phyloP scores from a whole-genome alignment of 2,797 vertebrate species.

The Synanceia verrucosa region DNA sequence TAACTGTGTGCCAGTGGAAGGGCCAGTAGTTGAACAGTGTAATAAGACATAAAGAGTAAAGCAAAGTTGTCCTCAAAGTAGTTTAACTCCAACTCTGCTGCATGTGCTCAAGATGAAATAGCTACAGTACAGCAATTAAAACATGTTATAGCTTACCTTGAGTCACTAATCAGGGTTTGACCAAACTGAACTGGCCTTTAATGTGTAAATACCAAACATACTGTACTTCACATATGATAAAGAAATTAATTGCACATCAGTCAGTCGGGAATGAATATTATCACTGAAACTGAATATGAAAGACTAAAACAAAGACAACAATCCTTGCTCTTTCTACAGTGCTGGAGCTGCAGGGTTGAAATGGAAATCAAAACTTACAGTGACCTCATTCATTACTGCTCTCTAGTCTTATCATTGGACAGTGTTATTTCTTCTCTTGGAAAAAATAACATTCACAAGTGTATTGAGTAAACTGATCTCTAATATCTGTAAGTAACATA shows the following conservation, averaged over 20 bases:
- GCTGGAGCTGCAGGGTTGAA: slow-evolving; percentile 36
- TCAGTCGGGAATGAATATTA: slow-evolving; percentile 13
- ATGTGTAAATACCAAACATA: slow-evolving; percentile 21
- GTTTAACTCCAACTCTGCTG: slow-evolving; percentile 28
- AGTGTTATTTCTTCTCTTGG: slow-evolving; percentile 50
- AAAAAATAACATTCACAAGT: slow-evolving; percentile 76
- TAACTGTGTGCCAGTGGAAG: slow-evolving; percentile 33
- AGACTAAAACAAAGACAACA: slow-evolving; percentile 16
- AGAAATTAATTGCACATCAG: slow-evolving; percentile 37
- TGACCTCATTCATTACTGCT: slow-evolving; percentile 15
- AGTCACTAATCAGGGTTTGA: slow-evolving; percentile 18
- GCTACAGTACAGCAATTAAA: slow-evolving; percentile 34
- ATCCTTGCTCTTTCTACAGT: slow-evolving; percentile 19
- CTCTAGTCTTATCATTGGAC: slow-evolving; percentile 42
- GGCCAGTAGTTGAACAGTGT: slow-evolving; percentile 45
- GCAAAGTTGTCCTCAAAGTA: slow-evolving; percentile 26
- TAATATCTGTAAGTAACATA: slow-evolving; percentile 69
- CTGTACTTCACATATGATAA: slow-evolving; percentile 29
- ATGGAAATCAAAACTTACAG: slow-evolving; percentile 42
- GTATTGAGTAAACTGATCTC: slow-evolving; percentile 63
- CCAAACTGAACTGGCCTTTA: no score
- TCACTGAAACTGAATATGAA: slow-evolving; percentile 18
- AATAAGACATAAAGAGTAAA: slow-evolving; percentile 34
- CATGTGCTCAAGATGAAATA: slow-evolving; percentile 25
- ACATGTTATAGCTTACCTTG: slow-evolving; percentile 11